Evolutionary conservation across 1,140 invertebrate species (phyloP).

Genomic region (Neodiprion fabricii): DNA sequence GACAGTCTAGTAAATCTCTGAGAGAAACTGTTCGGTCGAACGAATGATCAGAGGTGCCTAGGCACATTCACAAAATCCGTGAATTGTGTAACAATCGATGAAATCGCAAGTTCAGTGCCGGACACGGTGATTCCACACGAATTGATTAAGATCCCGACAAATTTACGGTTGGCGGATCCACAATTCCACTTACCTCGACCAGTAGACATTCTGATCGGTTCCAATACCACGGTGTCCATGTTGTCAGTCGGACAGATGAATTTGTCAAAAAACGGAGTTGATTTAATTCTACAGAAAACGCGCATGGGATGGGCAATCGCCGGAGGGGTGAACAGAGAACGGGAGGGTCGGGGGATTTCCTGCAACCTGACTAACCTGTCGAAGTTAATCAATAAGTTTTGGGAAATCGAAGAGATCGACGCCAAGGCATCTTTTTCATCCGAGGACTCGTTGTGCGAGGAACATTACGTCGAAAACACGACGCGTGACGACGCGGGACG

Average conservation of each 20-base stretch:
- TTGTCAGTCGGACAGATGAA: slow-evolving; percentile 25
- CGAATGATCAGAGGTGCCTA: no score
- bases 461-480: slow-evolving; percentile 19
- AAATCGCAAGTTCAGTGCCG: slow-evolving; percentile 15
- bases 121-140: slow-evolving; percentile 13
- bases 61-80: slow-evolving; percentile 20
- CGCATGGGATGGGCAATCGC: slow-evolving; percentile 19
- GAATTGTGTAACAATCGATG: neutral
- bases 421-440: neutral
- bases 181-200: slow-evolving; percentile 23
- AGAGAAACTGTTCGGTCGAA: no score
- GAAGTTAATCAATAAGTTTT: slow-evolving; percentile 28
- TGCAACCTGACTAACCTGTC: neutral
- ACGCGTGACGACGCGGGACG: slow-evolving; percentile 19
- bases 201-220: slow-evolving; percentile 25
- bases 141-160: neutral
- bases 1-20: no score
- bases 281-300: neutral
- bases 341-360: neutral
- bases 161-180: slow-evolving; percentile 26
- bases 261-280: slow-evolving; percentile 13
- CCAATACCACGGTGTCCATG: slow-evolving; percentile 22
- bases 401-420: slow-evolving; percentile 35
- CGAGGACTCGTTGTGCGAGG: slow-evolving; percentile 23
- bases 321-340: neutral